Evolutionary conservation across 2,113 vertebrate species (phyloP).

Genomic region (Oncorhynchus kisutch): DNA sequence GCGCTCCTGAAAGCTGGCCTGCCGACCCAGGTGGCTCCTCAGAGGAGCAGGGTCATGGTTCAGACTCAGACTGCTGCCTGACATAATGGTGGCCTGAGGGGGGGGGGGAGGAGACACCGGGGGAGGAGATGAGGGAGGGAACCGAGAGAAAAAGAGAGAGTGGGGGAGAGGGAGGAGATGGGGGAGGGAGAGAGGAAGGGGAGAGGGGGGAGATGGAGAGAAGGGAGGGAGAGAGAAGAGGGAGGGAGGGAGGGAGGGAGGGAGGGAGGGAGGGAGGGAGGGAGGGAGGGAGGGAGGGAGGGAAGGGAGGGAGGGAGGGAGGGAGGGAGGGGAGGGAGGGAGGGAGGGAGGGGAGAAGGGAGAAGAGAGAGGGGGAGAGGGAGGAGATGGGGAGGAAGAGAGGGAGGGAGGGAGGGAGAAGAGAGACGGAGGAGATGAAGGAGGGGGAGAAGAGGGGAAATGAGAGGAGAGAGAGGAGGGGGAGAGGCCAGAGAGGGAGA

Average conservation of each 20-base stretch:
- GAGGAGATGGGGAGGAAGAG: too few relatives aligned
- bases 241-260: too few relatives aligned
- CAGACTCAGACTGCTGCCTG: conserved; percentile 92
- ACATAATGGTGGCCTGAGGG: conserved; percentile 99
- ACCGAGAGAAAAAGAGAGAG: background rate
- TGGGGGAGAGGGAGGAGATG: too few relatives aligned
- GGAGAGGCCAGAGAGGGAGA: too few relatives aligned
- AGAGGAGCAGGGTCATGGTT: conserved; percentile 85
- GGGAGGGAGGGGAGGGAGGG: conserved; percentile 9
- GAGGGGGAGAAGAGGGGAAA: background rate
- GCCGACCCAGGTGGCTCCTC: conserved; percentile 88
- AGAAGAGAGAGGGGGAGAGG: too few relatives aligned
- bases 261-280: too few relatives aligned
- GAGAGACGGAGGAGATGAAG: background rate
- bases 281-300: too few relatives aligned
- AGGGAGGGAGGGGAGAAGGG: background rate
- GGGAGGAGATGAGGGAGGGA: background rate
- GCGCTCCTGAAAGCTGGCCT: conserved; percentile 97
- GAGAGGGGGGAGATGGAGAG: too few relatives aligned
- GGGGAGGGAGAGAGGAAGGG: too few relatives aligned
- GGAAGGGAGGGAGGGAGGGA: background rate
- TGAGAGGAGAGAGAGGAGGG: too few relatives aligned
- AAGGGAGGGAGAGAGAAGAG: background rate
- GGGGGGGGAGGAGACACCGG: background rate
- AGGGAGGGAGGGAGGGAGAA: background rate